A percentile compares a stretch with the other conserved stretches of the same genome.
phyloP scores from a whole-genome alignment of 2,888 invertebrate genomes.

The Tubulanus polymorphus region DNA sequence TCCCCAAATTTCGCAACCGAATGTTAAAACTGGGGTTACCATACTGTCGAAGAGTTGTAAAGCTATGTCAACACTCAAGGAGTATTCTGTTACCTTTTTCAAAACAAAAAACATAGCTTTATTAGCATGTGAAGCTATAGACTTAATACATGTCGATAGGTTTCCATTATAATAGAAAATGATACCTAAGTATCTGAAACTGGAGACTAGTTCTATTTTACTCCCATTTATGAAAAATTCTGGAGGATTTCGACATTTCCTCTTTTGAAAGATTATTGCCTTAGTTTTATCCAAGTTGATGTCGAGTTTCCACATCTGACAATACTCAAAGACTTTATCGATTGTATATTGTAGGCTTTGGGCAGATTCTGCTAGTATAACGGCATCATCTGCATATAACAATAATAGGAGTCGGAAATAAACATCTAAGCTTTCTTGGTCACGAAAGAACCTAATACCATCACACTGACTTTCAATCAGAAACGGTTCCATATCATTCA shows the following conservation, averaged over 20 bases:
- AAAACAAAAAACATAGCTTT: constrained; percentile 5
- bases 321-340: neutral
- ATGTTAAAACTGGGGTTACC: constrained; percentile 3
- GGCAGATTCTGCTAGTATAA: neutral
- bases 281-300: neutral
- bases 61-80: constrained; percentile 3
- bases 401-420: neutral
- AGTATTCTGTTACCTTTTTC: neutral
- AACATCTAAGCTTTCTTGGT: no score
- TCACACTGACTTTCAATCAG: no score
- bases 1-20: constrained; percentile 11
- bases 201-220: neutral
- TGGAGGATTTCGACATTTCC: neutral
- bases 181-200: neutral
- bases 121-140: no score
- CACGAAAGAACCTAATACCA: no score
- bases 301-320: neutral
- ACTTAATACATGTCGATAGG: no score
- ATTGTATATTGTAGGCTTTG: neutral
- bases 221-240: neutral
- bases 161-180: neutral
- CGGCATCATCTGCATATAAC: neutral
- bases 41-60: constrained; percentile 4
- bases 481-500: no score
- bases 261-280: neutral